Evolutionary conservation across 2,888 invertebrate genomes (phyloP).

Genomic region (Synanthedon andrenaeformis): DNA sequence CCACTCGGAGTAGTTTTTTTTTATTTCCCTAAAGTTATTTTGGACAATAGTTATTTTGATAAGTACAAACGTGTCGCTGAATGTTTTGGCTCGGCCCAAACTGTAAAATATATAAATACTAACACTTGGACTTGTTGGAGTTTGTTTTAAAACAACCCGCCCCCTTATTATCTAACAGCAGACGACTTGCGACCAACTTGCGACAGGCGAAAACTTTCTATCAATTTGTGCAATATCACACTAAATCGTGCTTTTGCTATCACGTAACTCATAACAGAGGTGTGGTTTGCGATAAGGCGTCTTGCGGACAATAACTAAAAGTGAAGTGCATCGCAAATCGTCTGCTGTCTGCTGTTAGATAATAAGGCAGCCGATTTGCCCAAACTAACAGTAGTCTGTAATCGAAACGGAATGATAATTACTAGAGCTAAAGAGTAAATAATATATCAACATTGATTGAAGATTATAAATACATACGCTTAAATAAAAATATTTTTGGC

Average conservation of each 20-base stretch:
- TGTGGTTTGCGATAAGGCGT: too few relatives aligned
- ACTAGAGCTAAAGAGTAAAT: slow-evolving; percentile 63
- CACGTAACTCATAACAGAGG: too few relatives aligned
- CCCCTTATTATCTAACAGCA: too few relatives aligned
- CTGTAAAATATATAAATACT: slow-evolving; percentile 15
- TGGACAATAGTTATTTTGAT: slow-evolving; percentile 36
- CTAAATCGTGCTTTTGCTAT: too few relatives aligned
- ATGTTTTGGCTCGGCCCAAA: slow-evolving; percentile 45
- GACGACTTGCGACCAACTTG: too few relatives aligned
- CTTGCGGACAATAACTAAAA: too few relatives aligned
- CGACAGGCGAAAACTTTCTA: too few relatives aligned
- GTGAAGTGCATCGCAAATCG: too few relatives aligned
- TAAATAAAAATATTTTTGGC: slow-evolving; percentile 72
- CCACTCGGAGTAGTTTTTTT: slow-evolving; percentile 29
- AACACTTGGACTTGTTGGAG: slow-evolving; percentile 6
- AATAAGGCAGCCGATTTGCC: slow-evolving; percentile 41
- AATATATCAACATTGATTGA: slow-evolving; percentile 69
- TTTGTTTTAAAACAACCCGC: slow-evolving; percentile 26
- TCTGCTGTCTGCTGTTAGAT: too few relatives aligned
- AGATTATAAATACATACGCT: slow-evolving; percentile 71
- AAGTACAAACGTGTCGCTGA: slow-evolving; percentile 60
- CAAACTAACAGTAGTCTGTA: slow-evolving; percentile 35
- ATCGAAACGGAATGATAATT: slow-evolving; percentile 55
- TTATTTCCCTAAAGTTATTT: slow-evolving; percentile 37
- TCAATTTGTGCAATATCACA: too few relatives aligned